Percentiles rank a stretch among this genome's conserved stretches.
phyloP scores from a whole-genome alignment of 1,140 invertebrate species.

The Meloidogyne floridensis region DNA sequence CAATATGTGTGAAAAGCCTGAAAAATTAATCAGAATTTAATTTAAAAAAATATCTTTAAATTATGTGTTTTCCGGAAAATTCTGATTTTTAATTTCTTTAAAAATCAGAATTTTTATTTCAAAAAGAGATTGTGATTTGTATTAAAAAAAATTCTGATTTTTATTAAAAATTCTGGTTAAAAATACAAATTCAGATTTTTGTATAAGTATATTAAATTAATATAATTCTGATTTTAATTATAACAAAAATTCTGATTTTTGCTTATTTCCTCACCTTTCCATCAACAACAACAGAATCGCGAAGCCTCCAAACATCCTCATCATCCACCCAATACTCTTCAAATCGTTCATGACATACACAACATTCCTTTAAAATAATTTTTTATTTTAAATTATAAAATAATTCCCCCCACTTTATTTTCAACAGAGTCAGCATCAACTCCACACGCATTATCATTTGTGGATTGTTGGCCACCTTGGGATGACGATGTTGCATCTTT shows the following conservation, averaged over 20 bases:
- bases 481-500: not conserved
- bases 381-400: not conserved
- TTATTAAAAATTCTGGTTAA: no score
- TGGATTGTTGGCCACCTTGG: not conserved
- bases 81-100: not conserved
- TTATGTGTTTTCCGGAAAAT: no score
- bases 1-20: slow-evolving; percentile 30
- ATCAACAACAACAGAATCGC: slow-evolving; percentile 43
- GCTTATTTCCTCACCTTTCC: slow-evolving; percentile 37
- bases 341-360: slow-evolving; percentile 60
- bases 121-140: no score
- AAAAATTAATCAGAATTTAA: not conserved
- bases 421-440: slow-evolving; percentile 21
- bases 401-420: not conserved
- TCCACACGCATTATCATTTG: slow-evolving; percentile 17
- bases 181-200: no score
- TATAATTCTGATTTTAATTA: no score
- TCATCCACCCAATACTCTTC: slow-evolving; percentile 63
- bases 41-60: no score
- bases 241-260: no score
- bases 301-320: slow-evolving; percentile 56
- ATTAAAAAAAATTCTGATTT: no score
- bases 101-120: not conserved
- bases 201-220: no score
- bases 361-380: slow-evolving; percentile 46